Evolutionary conservation across 2,113 vertebrate genomes (phyloP).

Genomic region (Dissostichus mawsoni): DNA sequence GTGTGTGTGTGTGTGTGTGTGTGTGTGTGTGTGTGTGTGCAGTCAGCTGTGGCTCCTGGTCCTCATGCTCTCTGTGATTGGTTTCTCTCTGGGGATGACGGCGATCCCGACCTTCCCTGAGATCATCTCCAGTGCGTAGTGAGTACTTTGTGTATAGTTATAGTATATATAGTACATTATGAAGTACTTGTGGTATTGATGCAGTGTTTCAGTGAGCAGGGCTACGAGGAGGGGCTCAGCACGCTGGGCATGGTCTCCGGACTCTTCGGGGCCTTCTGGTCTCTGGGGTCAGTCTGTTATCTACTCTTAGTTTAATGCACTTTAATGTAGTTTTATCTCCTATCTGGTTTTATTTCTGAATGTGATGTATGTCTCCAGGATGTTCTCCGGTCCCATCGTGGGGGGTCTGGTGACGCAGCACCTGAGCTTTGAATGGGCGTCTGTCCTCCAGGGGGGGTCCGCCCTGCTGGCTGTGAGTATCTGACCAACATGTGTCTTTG

Average conservation of each 20-base stretch:
- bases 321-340: too few species aligned
- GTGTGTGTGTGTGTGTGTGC: constrained; percentile 49
- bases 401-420: constrained; percentile 91
- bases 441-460: constrained; percentile 87
- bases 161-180: too few species aligned
- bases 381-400: constrained; percentile 89
- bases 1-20: neutral
- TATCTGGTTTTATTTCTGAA: too few species aligned
- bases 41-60: constrained; percentile 94
- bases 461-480: constrained; percentile 88
- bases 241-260: constrained; percentile 81
- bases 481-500: too few species aligned
- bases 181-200: too few species aligned
- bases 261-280: constrained; percentile 83
- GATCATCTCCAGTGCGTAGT: constrained; percentile 90
- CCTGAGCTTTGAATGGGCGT: constrained; percentile 91
- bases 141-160: constrained; percentile 76
- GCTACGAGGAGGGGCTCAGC: constrained; percentile 82
- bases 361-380: constrained; percentile 72
- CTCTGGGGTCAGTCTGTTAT: constrained; percentile 73
- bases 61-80: constrained; percentile 87
- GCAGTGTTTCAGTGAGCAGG: constrained; percentile 66
- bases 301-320: neutral
- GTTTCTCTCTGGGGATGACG: constrained; percentile 90
- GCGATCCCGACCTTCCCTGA: constrained; percentile 92